These are phyloP conservation scores for Amblyteles armatorius DNA, from an alignment of 2,888 invertebrate species.

Conservation along the genomic window DNA sequence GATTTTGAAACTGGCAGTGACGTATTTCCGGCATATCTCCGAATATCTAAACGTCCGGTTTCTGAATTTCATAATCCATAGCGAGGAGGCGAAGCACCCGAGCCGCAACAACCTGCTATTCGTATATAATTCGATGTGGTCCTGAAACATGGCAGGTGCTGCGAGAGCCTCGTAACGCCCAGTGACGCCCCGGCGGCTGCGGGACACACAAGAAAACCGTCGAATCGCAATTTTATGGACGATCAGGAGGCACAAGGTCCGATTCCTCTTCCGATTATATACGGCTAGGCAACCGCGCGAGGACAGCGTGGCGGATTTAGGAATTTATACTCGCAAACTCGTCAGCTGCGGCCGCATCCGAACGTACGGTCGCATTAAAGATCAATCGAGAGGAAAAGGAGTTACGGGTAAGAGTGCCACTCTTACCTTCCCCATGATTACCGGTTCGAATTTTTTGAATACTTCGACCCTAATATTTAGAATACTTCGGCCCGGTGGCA, in stretches of 20 bases:
- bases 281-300: background rate
- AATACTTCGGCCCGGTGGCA: background rate
- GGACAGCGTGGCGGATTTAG: constrained; percentile 11
- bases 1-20: background rate
- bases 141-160: constrained; percentile 78
- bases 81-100: background rate
- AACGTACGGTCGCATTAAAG: background rate
- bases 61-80: background rate
- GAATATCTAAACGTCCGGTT: background rate
- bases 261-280: constrained; percentile 58
- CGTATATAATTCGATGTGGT: constrained; percentile 69
- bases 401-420: background rate
- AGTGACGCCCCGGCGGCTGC: constrained; percentile 66
- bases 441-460: background rate
- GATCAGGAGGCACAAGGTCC: constrained; percentile 75
- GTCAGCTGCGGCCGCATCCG: constrained; percentile 3
- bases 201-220: constrained; percentile 75
- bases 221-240: constrained; percentile 82
- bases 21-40: background rate
- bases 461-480: no score
- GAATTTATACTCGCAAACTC: constrained; percentile 13
- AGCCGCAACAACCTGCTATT: background rate
- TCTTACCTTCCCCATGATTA: background rate
- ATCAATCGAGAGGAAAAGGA: background rate
- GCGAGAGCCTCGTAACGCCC: constrained; percentile 42